Conservation (phyloP, 2,888 invertebrate genomes). For the Cryptocephalus primarius region DNA sequence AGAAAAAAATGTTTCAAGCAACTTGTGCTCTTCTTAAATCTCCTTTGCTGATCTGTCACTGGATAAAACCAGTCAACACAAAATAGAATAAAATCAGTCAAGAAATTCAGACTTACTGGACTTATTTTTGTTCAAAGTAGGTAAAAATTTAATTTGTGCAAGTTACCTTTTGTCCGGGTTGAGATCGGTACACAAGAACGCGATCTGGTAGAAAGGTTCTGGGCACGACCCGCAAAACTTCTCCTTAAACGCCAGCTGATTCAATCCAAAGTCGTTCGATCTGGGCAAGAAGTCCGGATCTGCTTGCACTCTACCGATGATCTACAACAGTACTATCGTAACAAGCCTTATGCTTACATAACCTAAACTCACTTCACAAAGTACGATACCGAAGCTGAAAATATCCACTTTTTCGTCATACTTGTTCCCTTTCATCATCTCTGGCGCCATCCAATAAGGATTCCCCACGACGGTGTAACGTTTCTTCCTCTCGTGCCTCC, state of each 20-base stretch:
- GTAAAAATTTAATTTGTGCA: too few relatives aligned
- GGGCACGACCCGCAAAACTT: slow-evolving; percentile 80
- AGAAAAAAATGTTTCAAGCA: too few relatives aligned
- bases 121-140: too few relatives aligned
- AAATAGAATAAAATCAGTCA: too few relatives aligned
- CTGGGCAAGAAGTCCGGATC: slow-evolving; percentile 91
- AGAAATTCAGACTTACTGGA: too few relatives aligned
- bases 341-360: too few relatives aligned
- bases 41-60: too few relatives aligned
- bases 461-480: slow-evolving; percentile 93
- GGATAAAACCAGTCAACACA: too few relatives aligned
- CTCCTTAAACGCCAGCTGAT: slow-evolving; percentile 73
- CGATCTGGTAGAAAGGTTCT: slow-evolving; percentile 76
- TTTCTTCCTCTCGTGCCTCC: slow-evolving; percentile 60
- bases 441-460: slow-evolving; percentile 98
- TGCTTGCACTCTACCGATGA: slow-evolving; percentile 88
- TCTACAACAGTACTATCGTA: slow-evolving; percentile 40
- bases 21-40: too few relatives aligned
- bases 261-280: slow-evolving; percentile 83
- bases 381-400: slow-evolving; percentile 89
- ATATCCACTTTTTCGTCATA: slow-evolving; percentile 96
- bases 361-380: slow-evolving; percentile 66
- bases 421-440: slow-evolving; percentile 94
- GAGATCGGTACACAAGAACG: slow-evolving; percentile 82
- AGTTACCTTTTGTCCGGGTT: slow-evolving; percentile 76